phyloP scores from a whole-genome alignment of 2,113 vertebrate genomes.

The Podilymbus podiceps region DNA sequence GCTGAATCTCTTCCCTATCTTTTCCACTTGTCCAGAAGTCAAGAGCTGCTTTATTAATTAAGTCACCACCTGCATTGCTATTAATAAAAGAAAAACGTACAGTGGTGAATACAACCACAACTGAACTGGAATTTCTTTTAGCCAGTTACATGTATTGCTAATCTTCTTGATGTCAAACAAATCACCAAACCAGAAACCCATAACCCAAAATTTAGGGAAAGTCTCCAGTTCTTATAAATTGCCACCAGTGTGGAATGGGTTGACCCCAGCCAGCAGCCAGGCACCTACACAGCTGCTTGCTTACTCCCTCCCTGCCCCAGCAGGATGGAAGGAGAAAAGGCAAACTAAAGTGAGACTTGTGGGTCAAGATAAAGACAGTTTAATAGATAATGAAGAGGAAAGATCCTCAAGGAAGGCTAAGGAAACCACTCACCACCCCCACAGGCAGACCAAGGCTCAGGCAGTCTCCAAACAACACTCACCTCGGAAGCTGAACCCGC shows the following conservation, averaged over 20 bases:
- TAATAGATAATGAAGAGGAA: neutral
- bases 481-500: neutral
- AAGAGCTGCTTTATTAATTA: slow-evolving; percentile 81
- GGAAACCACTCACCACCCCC: neutral
- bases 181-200: neutral
- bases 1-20: slow-evolving; percentile 83
- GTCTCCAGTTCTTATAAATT: neutral
- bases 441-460: neutral
- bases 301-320: neutral
- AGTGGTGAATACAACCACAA: neutral
- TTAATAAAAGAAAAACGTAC: neutral
- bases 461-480: neutral
- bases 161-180: neutral
- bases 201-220: neutral
- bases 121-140: neutral
- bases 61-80: slow-evolving; percentile 90
- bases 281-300: neutral
- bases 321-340: neutral
- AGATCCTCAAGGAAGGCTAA: neutral
- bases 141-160: neutral
- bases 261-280: neutral
- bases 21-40: slow-evolving; percentile 85
- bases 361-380: neutral
- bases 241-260: neutral
- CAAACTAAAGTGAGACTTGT: neutral